phyloP scores from a whole-genome alignment of 2,113 vertebrate genomes.

The Cyprinodon variegatus region DNA sequence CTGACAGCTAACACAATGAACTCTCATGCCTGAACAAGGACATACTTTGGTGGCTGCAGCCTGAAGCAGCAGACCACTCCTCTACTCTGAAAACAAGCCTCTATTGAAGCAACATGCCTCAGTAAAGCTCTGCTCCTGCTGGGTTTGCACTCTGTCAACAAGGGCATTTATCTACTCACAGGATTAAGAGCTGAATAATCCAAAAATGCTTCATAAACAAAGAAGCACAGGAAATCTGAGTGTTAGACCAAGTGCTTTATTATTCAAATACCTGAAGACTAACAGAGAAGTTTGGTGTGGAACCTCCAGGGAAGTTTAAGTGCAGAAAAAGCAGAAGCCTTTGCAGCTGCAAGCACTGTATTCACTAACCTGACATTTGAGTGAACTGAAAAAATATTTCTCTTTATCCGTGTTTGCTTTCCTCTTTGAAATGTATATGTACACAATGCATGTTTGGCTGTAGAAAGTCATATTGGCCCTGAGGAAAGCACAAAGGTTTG shows the following conservation, averaged over 20 bases:
- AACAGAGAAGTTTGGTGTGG: neutral
- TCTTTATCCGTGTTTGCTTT: slow-evolving; percentile 36
- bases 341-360: slow-evolving; percentile 44
- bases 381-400: slow-evolving; percentile 32
- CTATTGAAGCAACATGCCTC: slow-evolving; percentile 13
- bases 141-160: slow-evolving; percentile 14
- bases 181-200: slow-evolving; percentile 3
- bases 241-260: neutral
- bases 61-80: slow-evolving; percentile 31
- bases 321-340: slow-evolving; percentile 21
- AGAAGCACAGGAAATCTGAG: neutral
- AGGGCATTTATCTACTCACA: slow-evolving; percentile 11
- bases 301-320: slow-evolving; percentile 4
- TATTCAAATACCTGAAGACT: neutral
- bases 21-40: slow-evolving; percentile 65
- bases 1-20: slow-evolving; percentile 63
- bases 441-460: slow-evolving; percentile 11
- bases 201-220: neutral
- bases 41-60: slow-evolving; percentile 47
- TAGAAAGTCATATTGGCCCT: slow-evolving; percentile 28
- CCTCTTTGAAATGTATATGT: slow-evolving; percentile 27
- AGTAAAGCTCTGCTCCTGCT: neutral
- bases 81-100: slow-evolving; percentile 32
- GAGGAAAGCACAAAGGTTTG: slow-evolving; percentile 38
- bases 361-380: slow-evolving; percentile 45